Percentiles rank a stretch among this genome's conserved stretches.
Conservation (phyloP, 2,113 vertebrate genomes). For the Falco punctatus region DNA sequence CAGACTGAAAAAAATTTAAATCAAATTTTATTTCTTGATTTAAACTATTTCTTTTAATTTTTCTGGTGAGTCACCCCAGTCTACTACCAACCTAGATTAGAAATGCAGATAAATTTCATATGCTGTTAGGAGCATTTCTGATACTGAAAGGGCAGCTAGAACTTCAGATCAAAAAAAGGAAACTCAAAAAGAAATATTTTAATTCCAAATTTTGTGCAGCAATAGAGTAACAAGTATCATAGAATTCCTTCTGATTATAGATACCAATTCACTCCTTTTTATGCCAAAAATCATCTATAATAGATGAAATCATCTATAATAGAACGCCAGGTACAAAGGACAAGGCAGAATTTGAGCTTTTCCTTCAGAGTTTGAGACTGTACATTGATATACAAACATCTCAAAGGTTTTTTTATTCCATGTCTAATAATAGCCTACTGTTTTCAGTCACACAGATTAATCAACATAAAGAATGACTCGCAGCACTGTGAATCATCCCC, state of each 20-base stretch:
- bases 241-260: neutral
- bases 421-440: slow-evolving; percentile 44
- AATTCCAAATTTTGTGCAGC: neutral
- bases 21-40: neutral
- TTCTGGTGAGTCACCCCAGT: neutral
- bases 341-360: neutral
- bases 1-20: neutral
- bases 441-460: slow-evolving; percentile 56
- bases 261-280: neutral
- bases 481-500: slow-evolving; percentile 60
- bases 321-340: neutral
- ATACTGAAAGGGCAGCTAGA: neutral
- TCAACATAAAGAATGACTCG: slow-evolving; percentile 49
- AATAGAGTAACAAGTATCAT: neutral
- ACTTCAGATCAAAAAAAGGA: neutral
- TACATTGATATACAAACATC: neutral
- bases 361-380: neutral
- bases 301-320: neutral
- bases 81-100: neutral
- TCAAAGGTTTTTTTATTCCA: neutral
- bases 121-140: neutral
- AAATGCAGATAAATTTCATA: neutral
- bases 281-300: neutral
- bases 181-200: neutral
- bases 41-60: neutral